Conservation (phyloP, 2,888 invertebrate species). For the Stramonita haemastoma region DNA sequence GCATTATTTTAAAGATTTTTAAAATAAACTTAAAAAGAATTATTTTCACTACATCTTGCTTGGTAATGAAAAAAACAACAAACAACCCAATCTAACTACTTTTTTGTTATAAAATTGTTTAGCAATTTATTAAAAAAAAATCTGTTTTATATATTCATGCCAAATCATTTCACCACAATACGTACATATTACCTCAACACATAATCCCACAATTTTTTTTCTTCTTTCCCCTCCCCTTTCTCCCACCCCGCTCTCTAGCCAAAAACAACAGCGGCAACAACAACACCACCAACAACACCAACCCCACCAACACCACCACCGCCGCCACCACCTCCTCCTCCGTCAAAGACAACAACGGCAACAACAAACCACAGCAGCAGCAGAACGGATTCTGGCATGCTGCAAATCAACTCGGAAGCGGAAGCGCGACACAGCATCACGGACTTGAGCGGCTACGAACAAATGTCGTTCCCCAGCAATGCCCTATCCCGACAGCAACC, state of each 20-base stretch:
- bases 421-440: slow-evolving; percentile 64
- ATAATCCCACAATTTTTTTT: too few species aligned
- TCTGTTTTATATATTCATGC: too few species aligned
- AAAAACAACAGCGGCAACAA: neutral
- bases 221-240: too few species aligned
- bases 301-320: neutral
- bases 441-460: slow-evolving; percentile 62
- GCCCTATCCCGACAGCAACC: slow-evolving; percentile 47
- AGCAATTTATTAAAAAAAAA: too few species aligned
- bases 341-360: slow-evolving; percentile 15
- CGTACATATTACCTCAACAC: too few species aligned
- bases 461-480: slow-evolving; percentile 59
- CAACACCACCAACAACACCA: neutral
- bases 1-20: too few species aligned
- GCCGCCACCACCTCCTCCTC: neutral
- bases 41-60: too few species aligned
- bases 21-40: too few species aligned
- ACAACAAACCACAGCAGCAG: slow-evolving; percentile 26
- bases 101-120: too few species aligned
- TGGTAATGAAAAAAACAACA: too few species aligned
- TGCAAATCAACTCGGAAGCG: slow-evolving; percentile 35
- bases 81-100: too few species aligned
- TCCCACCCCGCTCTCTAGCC: neutral
- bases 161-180: too few species aligned
- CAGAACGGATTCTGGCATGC: neutral